phyloP scores from a whole-genome alignment of 2,797 vertebrate species.

The Tauraco hartlaubi region DNA sequence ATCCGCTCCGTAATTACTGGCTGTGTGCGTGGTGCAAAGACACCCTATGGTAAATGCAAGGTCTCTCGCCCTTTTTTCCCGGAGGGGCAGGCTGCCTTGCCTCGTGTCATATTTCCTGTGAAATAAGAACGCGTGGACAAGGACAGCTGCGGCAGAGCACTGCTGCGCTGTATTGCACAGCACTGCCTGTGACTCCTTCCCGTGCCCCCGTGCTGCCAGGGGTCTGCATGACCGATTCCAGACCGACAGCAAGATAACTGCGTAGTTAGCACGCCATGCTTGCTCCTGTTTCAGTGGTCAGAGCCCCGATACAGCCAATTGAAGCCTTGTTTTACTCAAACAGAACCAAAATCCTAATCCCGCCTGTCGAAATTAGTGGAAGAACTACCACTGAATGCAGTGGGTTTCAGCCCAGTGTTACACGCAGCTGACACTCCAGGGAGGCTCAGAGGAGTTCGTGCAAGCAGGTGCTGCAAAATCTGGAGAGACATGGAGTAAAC shows the following conservation, averaged over 20 bases:
- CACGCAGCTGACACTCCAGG: background rate
- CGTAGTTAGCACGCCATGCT: background rate
- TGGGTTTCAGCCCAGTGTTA: background rate
- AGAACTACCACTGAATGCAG: background rate
- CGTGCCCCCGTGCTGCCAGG: accelerated
- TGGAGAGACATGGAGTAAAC: background rate
- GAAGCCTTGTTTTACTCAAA: background rate
- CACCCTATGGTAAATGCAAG: background rate
- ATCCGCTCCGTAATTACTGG: background rate
- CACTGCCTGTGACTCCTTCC: background rate
- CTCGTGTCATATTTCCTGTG: background rate
- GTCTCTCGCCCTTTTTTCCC: background rate
- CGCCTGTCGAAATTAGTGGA: background rate
- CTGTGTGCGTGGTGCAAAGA: background rate
- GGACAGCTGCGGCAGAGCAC: background rate
- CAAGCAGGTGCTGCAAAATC: background rate
- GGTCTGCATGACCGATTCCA: background rate
- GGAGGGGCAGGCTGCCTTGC: background rate
- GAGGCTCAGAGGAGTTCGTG: background rate
- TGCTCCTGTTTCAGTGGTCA: background rate
- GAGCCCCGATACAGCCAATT: background rate
- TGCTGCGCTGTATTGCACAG: background rate
- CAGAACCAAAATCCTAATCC: background rate
- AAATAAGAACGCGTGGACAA: background rate
- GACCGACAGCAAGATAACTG: background rate